Evolutionary conservation across 1,140 invertebrate genomes (phyloP), one percentile per base, ranked within the genome.

Genomic region (Lepidotrigona ventralis): DNA sequence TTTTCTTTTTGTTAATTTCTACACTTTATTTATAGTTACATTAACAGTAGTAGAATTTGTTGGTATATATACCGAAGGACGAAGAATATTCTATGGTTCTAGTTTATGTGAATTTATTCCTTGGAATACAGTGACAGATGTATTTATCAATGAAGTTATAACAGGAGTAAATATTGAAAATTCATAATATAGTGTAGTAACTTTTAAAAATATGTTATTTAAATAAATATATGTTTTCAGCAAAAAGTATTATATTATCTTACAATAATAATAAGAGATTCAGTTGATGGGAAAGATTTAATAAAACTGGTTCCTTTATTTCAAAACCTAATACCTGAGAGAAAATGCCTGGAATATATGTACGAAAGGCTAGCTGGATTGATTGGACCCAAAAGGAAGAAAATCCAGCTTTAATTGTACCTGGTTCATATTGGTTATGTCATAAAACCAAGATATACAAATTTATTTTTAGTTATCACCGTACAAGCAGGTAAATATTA

Each of bases 121-220:
- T 68, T 94, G 94, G 90, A 92, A 94, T 15, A 92, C 90, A 71
- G 92, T 96, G n/a, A 90, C 95, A 76, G 94, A 95, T 90, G 90
- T 96, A 79, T 95, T 95, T 81, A 95, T 96, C 26, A 95, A 96
- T 90, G 95, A 96, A 93, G 95, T 96, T 54, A 95, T 96, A 83
- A 93, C 92, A 83, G 93, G 94, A 91, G 95, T 96, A 91, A 85
- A 88, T 92, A 86, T 73, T 72, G 58, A 54, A 66, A 51, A 58
- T 68, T 60, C 33, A 60, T 15, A 2, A 71, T 76, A 29, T 66
- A n/a, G 33, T 15, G 26, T 53, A 33, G n/a, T 9, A 39, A 53
- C 5, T 70, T 29, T 56, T 29, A 11, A 33, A 60, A 26, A 26
- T n/a, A 54, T 56, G 21, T 51, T 23, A 19, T 66, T 72, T 53